Evolutionary conservation across 2,888 invertebrate species (phyloP).

Genomic region (Oscheius sp.): DNA sequence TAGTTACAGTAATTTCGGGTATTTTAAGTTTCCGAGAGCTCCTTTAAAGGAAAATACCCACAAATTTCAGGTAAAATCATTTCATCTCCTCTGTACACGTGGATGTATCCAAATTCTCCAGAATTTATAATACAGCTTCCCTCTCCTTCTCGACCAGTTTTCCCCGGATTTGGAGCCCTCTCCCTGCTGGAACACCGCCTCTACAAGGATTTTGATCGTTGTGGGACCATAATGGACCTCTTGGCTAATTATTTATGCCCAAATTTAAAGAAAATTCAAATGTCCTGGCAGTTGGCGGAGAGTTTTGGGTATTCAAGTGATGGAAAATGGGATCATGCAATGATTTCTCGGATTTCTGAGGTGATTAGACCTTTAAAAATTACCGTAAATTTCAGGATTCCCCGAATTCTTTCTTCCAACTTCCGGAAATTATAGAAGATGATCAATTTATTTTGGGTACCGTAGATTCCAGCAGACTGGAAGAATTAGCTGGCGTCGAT

Average conservation of each 20-base stretch:
- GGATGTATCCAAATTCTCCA: constrained; percentile 40
- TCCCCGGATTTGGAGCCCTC: constrained; percentile 46
- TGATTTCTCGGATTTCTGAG: background rate
- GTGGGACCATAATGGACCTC: constrained; percentile 54
- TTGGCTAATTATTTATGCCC: constrained; percentile 34
- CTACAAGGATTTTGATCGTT: constrained; percentile 37
- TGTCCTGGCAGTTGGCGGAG: constrained; percentile 45
- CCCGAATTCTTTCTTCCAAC: constrained; percentile 2
- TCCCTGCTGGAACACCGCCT: constrained; percentile 35
- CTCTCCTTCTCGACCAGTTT: constrained; percentile 27
- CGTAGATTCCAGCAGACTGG: background rate
- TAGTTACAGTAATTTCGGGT: too few species aligned
- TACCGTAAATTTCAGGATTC: too few species aligned
- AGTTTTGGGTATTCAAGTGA: constrained; percentile 48
- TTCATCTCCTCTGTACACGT: constrained; percentile 44
- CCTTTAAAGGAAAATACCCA: too few species aligned
- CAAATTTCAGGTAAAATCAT: constrained; percentile 11
- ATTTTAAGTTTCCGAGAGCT: too few species aligned
- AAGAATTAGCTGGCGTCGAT: constrained; percentile 24
- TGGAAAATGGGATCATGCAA: constrained; percentile 6
- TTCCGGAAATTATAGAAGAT: constrained; percentile 37
- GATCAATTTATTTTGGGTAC: constrained; percentile 9
- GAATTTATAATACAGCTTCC: background rate
- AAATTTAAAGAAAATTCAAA: constrained; percentile 12
- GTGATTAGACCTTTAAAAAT: too few species aligned